Conservation (phyloP, 2,888 invertebrate species). For the Parascotia fuliginaria region DNA sequence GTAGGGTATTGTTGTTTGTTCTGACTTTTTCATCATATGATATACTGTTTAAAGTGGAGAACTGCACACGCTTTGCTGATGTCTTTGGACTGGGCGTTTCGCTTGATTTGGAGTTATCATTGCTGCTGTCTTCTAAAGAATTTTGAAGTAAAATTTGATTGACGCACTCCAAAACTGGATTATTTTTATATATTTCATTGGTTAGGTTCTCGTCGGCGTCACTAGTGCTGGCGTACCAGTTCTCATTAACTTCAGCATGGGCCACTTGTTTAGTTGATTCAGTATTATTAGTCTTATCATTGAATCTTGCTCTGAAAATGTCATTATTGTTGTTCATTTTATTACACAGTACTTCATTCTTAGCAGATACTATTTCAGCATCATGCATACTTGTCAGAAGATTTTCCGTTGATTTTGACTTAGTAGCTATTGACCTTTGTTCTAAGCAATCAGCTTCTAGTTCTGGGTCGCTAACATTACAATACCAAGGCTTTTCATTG, state of each 20-base stretch:
- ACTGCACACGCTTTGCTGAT: constrained; percentile 86
- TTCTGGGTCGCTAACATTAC: constrained; percentile 82
- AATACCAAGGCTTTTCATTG: constrained; percentile 82
- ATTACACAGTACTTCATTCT: constrained; percentile 77
- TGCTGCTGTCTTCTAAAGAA: constrained; percentile 86
- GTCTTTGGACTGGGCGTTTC: constrained; percentile 80
- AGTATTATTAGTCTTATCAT: constrained; percentile 71
- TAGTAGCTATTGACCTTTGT: constrained; percentile 65
- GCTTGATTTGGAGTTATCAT: constrained; percentile 79
- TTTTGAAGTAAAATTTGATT: constrained; percentile 94
- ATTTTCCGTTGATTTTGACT: constrained; percentile 74
- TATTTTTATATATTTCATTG: constrained; percentile 90
- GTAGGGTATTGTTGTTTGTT: constrained; percentile 67
- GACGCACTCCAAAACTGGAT: constrained; percentile 94
- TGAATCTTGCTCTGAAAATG: constrained; percentile 58
- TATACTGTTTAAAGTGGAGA: constrained; percentile 88
- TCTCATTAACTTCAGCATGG: constrained; percentile 86
- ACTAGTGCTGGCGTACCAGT: constrained; percentile 93
- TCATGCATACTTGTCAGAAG: constrained; percentile 65
- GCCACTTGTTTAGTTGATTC: constrained; percentile 57
- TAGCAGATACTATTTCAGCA: constrained; percentile 71
- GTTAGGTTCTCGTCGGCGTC: constrained; percentile 91
- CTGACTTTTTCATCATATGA: constrained; percentile 81
- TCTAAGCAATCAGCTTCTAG: constrained; percentile 74
- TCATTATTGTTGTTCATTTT: constrained; percentile 66